Evolutionary conservation across 2,113 vertebrate species (phyloP).

Genomic region (Vulpes lagopus): DNA sequence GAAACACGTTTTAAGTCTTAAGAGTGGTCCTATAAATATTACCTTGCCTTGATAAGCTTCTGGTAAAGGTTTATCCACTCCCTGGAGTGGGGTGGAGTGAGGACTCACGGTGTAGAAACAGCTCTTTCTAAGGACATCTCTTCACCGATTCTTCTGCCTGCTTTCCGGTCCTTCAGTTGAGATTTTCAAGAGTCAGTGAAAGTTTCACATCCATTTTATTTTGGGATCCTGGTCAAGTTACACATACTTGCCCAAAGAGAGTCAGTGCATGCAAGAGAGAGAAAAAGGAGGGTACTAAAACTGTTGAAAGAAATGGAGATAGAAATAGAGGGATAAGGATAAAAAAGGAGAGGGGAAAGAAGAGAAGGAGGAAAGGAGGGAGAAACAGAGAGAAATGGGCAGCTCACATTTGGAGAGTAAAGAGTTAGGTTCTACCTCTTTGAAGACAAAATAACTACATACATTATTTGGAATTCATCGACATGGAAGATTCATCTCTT

Average conservation of each 20-base stretch:
- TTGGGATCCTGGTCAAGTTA: neutral
- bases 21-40: neutral
- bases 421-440: neutral
- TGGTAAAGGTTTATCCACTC: neutral
- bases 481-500: neutral
- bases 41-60: neutral
- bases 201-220: constrained; percentile 19
- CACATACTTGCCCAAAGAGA: neutral
- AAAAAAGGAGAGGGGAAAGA: neutral
- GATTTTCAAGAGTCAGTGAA: neutral
- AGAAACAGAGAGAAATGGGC: neutral
- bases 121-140: neutral
- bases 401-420: neutral
- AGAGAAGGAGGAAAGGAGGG: neutral
- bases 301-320: neutral
- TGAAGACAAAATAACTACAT: neutral
- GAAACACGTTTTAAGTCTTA: neutral
- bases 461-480: neutral
- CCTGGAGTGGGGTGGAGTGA: neutral
- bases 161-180: neutral
- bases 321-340: neutral
- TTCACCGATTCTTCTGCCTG: neutral
- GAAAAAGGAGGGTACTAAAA: neutral
- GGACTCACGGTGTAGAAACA: neutral
- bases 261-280: neutral